These are phyloP conservation scores for Panzeria rudis DNA, from an alignment of 2,888 invertebrate genomes.

Conservation along the genomic window DNA sequence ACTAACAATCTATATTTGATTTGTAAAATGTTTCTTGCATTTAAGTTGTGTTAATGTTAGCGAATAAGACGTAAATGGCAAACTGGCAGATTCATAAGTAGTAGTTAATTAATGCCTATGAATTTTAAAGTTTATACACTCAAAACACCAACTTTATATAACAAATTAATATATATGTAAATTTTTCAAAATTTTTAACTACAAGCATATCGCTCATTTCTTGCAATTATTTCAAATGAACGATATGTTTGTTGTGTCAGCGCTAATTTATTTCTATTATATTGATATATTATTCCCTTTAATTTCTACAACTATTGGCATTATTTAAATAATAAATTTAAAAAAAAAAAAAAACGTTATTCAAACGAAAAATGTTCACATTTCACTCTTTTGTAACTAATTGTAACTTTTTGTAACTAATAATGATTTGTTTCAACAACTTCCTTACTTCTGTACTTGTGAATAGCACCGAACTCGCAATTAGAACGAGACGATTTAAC, in stretches of 20 bases:
- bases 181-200: neutral
- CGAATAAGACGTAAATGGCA: slow-evolving; percentile 20
- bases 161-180: slow-evolving; percentile 1
- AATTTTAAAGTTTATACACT: slow-evolving; percentile 38
- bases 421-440: slow-evolving; percentile 49
- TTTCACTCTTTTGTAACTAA: neutral
- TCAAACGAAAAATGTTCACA: slow-evolving; percentile 6
- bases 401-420: neutral
- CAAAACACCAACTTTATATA: slow-evolving; percentile 69
- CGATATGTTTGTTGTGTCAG: neutral
- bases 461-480: slow-evolving; percentile 57
- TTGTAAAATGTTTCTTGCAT: neutral
- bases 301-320: slow-evolving; percentile 7
- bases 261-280: neutral
- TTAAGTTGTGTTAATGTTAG: neutral
- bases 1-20: neutral
- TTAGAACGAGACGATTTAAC: slow-evolving; percentile 68
- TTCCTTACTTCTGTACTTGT: slow-evolving; percentile 73
- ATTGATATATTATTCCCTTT: neutral
- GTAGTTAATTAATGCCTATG: neutral
- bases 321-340: slow-evolving; percentile 7
- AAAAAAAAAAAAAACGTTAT: slow-evolving; percentile 18
- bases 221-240: neutral
- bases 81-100: neutral
- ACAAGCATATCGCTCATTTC: slow-evolving; percentile 9